phyloP scores from a whole-genome alignment of 2,888 invertebrate genomes.

The Athetis lepigone region DNA sequence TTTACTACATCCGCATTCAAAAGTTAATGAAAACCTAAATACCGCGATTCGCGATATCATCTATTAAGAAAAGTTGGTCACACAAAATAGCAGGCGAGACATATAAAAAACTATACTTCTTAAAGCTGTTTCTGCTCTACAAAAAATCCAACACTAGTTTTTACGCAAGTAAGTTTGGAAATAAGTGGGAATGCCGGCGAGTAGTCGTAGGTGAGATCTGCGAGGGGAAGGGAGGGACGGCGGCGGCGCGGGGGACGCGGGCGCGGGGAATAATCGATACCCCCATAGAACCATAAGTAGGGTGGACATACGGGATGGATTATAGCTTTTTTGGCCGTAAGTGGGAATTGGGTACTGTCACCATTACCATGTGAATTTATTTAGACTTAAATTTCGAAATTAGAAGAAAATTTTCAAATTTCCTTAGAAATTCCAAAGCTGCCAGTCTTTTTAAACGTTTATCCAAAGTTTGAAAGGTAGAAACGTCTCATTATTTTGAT shows the following conservation, averaged over 20 bases:
- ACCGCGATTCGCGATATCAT: conserved; percentile 18
- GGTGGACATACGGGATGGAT: conserved; percentile 83
- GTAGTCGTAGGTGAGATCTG: conserved; percentile 69
- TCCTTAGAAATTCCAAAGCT: conserved; percentile 6
- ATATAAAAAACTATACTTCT: conserved; percentile 32
- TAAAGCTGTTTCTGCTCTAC: conserved; percentile 42
- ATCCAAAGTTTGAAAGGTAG: conserved; percentile 24
- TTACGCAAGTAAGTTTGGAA: conserved; percentile 63
- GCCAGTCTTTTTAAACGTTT: conserved; percentile 8
- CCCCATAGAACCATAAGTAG: conserved; percentile 87
- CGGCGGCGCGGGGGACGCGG: conserved; percentile 46
- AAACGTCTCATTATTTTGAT: conserved; percentile 43
- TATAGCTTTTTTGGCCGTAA: conserved; percentile 79
- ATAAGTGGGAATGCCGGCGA: conserved; percentile 63
- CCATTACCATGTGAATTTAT: conserved; percentile 24
- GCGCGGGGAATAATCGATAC: conserved; percentile 82
- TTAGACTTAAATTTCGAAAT: background rate
- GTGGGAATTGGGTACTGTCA: conserved; percentile 48
- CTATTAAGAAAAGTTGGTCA: conserved; percentile 43
- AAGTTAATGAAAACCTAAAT: conserved; percentile 45
- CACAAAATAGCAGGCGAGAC: conserved; percentile 25
- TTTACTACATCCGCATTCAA: conserved; percentile 22
- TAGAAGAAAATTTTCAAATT: background rate
- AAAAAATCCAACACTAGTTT: conserved; percentile 57
- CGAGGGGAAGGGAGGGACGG: conserved; percentile 57